Percentiles rank a stretch among this genome's conserved stretches.
Conservation (phyloP, 92 coral and sea anemone genomes). For the Phymanthus crucifer region DNA sequence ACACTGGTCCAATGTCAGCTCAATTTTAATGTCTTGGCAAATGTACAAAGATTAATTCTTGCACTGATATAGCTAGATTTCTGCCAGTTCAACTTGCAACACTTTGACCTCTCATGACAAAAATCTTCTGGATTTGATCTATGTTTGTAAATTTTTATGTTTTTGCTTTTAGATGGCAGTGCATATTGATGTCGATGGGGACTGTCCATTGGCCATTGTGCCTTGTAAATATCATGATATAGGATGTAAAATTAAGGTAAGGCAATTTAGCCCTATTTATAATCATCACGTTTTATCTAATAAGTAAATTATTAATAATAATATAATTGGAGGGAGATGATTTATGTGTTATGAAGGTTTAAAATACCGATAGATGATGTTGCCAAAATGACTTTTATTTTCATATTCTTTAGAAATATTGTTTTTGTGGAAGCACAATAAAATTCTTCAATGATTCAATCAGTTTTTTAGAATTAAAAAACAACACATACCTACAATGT, state of each 20-base stretch:
- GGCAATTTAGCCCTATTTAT: neutral
- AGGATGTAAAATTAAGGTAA: slow-evolving; percentile 93
- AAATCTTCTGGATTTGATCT: neutral
- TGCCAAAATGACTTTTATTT: too few species aligned
- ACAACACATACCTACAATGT: too few species aligned
- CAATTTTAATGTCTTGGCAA: neutral
- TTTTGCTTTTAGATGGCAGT: slow-evolving; percentile 67
- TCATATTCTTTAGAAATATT: too few species aligned
- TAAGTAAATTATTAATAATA: too few species aligned
- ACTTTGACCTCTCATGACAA: neutral
- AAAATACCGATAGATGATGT: too few species aligned
- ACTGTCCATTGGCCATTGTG: slow-evolving; percentile 89
- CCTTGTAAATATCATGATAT: slow-evolving; percentile 89
- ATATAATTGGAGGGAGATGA: too few species aligned
- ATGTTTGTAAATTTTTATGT: neutral
- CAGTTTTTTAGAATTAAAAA: too few species aligned
- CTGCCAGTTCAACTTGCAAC: too few species aligned
- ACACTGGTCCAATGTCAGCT: neutral
- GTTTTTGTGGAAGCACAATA: too few species aligned
- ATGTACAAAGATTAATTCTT: neutral
- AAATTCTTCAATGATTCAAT: too few species aligned
- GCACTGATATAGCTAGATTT: neutral
- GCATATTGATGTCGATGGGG: slow-evolving; percentile 92
- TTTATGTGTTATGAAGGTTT: too few species aligned
- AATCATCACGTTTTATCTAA: too few species aligned